Evolutionary conservation across 2,888 invertebrate species (phyloP), one percentile per base, ranked within the genome.

Genomic region (Coecobrya sp.): DNA sequence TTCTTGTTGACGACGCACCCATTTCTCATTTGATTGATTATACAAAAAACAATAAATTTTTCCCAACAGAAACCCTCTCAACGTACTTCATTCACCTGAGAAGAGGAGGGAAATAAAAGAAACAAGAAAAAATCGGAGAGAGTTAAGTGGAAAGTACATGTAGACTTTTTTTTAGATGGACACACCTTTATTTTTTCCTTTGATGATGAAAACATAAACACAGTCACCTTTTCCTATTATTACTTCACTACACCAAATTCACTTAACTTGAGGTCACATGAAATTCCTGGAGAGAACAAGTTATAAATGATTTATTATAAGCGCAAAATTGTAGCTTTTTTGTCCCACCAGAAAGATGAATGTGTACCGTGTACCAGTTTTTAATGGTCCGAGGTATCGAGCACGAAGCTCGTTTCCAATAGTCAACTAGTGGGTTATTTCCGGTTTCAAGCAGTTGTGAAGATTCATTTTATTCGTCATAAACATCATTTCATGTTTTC

Each of bases 1-100:
- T 79, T 36, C 30, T 55, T 27, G 55, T 55, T 59, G 55, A 82
- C 55, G 84, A 84, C 73, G 84, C 89, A 45, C 84, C 84, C 89
- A 89, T 84, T 82, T 89, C 84, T 76, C 76, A 76, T 76, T 82
- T 84, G 82, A 89, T 82, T 70, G 89, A 89, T 89, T 84, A 22
- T 49, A 45, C 25, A 49, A 25, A 36, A 76, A 76, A 70, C 70
- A 70, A 70, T 30, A 5, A 70, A 36, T n/a, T 36, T 70, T 70
- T 36, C 16, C 19, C 5, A 42, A 1, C n/a, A 65, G 27, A 70
- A 16, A 36, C 70, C n/a, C 22, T n/a, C 27, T 36, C 8, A 65
- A 65, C 27, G 25, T 25, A 11, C 27, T 65, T 65, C 27, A 27
- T 7, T 36, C 36, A 70, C 36, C 22, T 25, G 65, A 65, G 16